A percentile compares a stretch with the other conserved stretches of the same genome.
phyloP scores from a whole-genome alignment of 2,797 vertebrate genomes.

The Lacerta agilis region DNA sequence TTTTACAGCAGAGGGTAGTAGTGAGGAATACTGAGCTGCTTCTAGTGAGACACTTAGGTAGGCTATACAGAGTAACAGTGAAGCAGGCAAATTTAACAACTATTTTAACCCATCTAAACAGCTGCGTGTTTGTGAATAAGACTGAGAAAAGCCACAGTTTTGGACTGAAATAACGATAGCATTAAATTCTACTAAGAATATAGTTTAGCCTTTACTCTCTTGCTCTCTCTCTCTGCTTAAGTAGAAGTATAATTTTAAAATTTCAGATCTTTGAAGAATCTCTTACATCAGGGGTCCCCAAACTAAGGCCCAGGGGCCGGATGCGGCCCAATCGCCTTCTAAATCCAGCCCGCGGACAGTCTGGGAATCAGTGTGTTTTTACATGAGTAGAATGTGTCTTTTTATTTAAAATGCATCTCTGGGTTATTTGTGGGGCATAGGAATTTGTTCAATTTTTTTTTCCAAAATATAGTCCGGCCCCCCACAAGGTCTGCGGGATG shows the following conservation, averaged over 20 bases:
- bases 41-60: not conserved
- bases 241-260: not conserved
- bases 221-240: not conserved
- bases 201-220: not conserved
- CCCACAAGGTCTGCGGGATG: no score
- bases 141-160: not conserved
- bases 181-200: not conserved
- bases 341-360: no score
- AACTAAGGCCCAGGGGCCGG: no score
- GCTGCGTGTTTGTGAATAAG: not conserved
- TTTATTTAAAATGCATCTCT: no score
- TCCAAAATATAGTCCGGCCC: no score
- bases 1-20: not conserved
- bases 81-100: not conserved
- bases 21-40: not conserved
- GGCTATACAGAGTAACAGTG: not conserved
- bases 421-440: no score
- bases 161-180: not conserved
- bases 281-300: not conserved
- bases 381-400: no score
- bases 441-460: no score
- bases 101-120: not conserved
- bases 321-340: no score
- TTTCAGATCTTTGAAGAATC: not conserved
- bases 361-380: no score